Percentiles rank a stretch among this genome's conserved stretches.
These are phyloP conservation scores for Lasioglossum marginatum DNA, from an alignment of 2,888 invertebrate species.

Conservation along the genomic window DNA sequence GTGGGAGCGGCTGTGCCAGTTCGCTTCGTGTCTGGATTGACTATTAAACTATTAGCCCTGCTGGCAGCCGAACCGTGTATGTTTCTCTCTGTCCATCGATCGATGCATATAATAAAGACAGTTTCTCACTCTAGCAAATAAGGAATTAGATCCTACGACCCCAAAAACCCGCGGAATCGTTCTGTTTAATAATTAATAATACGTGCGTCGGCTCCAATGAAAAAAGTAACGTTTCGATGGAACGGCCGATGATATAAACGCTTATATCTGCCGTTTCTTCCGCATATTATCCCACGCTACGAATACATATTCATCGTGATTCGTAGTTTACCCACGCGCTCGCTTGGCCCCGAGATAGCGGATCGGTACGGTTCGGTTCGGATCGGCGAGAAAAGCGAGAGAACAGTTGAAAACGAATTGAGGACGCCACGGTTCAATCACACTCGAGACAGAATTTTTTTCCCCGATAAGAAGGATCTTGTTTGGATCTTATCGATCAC, in stretches of 20 bases:
- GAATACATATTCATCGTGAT: constrained; percentile 72
- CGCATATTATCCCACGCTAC: constrained; percentile 59
- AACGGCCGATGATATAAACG: constrained; percentile 13
- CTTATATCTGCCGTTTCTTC: constrained; percentile 24
- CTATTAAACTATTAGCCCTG: constrained; percentile 72
- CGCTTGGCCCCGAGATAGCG: constrained; percentile 72
- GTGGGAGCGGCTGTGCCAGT: constrained; percentile 81
- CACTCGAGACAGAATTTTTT: background rate
- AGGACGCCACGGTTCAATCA: background rate
- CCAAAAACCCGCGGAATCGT: background rate
- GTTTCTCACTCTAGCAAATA: background rate
- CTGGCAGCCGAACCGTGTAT: constrained; percentile 38
- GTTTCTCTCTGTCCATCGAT: constrained; percentile 16
- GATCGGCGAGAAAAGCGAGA: constrained; percentile 67
- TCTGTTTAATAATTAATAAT: background rate
- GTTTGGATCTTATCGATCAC: background rate
- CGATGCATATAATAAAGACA: background rate
- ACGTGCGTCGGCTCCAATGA: background rate
- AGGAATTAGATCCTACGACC: too few species aligned
- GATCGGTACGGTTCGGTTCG: constrained; percentile 63
- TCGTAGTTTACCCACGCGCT: constrained; percentile 69
- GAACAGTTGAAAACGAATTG: constrained; percentile 47
- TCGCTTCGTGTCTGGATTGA: constrained; percentile 74
- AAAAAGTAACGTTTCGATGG: background rate
- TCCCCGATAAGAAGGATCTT: background rate